phyloP scores from a whole-genome alignment of 2,113 vertebrate species.

The Oreochromis niloticus region DNA sequence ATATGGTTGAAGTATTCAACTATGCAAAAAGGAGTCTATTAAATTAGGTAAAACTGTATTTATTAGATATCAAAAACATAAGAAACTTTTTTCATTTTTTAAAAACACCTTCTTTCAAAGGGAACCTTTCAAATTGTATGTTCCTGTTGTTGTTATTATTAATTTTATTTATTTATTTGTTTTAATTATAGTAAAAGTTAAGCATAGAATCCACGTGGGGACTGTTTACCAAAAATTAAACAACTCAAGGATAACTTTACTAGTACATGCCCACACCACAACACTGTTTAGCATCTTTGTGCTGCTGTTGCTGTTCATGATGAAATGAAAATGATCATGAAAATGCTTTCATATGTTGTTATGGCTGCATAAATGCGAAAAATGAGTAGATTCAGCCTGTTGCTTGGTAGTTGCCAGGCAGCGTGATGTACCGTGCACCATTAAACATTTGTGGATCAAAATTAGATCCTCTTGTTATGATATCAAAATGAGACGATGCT shows the following conservation, averaged over 20 bases:
- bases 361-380: background rate
- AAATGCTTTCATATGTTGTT: background rate
- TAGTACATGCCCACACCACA: background rate
- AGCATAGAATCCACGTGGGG: background rate
- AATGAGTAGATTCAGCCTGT: background rate
- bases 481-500: background rate
- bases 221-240: background rate
- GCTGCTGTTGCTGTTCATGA: background rate
- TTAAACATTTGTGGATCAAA: background rate
- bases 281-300: background rate
- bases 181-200: background rate
- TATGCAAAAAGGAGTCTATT: background rate
- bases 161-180: background rate
- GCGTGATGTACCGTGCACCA: background rate
- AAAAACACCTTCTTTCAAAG: background rate
- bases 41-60: background rate
- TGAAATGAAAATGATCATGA: background rate
- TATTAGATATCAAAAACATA: background rate
- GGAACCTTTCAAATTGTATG: background rate
- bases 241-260: background rate
- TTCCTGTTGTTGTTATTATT: background rate
- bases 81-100: background rate
- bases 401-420: background rate
- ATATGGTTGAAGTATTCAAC: background rate
- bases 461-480: background rate